Evolutionary conservation across 2,888 invertebrate species (phyloP), one percentile per base, ranked within the genome.

Genomic region (Epistrophe grossulariae): DNA sequence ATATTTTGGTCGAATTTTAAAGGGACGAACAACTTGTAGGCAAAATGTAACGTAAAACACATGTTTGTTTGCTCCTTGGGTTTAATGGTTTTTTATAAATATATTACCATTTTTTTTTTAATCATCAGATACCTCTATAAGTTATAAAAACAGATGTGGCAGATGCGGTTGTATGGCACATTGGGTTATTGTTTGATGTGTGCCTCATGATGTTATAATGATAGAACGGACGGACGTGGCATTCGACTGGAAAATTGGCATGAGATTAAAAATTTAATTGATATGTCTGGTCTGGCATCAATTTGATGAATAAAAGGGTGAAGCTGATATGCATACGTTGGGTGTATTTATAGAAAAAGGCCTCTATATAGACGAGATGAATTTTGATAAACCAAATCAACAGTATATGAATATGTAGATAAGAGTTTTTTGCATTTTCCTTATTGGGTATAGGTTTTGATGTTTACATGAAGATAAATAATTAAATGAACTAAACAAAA

Each of bases 201-300:
- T 79, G 79, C 50, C 73, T 50, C 17, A 8, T 40, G 24, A 24
- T 24, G 24, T 17, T 48, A n/a, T 66, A 66, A 57, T 59, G 40
- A 76, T 52, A 55, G 60, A 78, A 68, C 48, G 70, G 64, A 74
- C 79, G 76, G 85, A 79, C 82, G 59, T 64, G 70, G 74, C 79
- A 79, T 64, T 71, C 82, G 48, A 59, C 82, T 79, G 74, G 85
- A 79, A 87, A 87, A 87, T 87, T 87, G 74, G 82, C 79, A 82
- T 79, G 85, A 71, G 79, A 83, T 74, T 79, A 79, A 71, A 74
- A 82, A 79, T 74, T 87, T 71, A 87, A 82, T 87, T 87, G 78
- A 82, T 74, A 74, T 40, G 85, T 73, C 70, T 85, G 78, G 74
- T 35, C 71, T 64, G 24, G 24, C 45, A 71, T 59, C n/a, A 66